These are phyloP conservation scores for Netelia inedita DNA, from an alignment of 2,888 invertebrate genomes.

Conservation along the genomic window DNA sequence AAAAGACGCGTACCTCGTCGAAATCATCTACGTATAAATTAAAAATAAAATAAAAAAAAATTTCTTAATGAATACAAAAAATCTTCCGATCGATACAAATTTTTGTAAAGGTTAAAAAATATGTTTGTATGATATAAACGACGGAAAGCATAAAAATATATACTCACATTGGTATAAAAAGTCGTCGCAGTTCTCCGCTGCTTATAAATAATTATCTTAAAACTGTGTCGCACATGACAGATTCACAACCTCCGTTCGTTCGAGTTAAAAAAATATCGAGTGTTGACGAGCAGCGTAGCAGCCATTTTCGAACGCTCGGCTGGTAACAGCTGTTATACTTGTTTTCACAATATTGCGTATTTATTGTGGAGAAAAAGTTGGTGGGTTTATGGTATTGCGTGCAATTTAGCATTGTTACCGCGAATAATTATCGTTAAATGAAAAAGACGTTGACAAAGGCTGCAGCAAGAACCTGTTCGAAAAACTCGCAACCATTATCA, in stretches of 20 bases:
- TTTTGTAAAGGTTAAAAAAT: not conserved
- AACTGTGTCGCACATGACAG: slow-evolving; percentile 37
- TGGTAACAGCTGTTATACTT: slow-evolving; percentile 54
- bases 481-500: slow-evolving; percentile 44
- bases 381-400: not conserved
- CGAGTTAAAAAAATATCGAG: slow-evolving; percentile 21
- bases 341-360: slow-evolving; percentile 7
- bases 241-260: slow-evolving; percentile 33
- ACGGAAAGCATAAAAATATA: not conserved
- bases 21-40: slow-evolving; percentile 77
- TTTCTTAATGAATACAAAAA: not conserved
- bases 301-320: slow-evolving; percentile 55
- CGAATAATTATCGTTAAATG: not conserved
- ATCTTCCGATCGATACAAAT: not conserved
- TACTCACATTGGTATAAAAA: slow-evolving; percentile 36
- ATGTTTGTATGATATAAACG: no score
- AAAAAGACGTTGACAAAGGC: slow-evolving; percentile 4
- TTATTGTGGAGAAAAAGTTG: not conserved
- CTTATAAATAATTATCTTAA: slow-evolving; percentile 27
- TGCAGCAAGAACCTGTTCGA: slow-evolving; percentile 13
- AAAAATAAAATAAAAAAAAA: slow-evolving; percentile 1
- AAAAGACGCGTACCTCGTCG: slow-evolving; percentile 87
- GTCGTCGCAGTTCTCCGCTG: not conserved
- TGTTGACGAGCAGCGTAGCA: slow-evolving; percentile 30
- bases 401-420: not conserved